Base-by-base conservation (phyloP, 1,140 invertebrate genomes). In the Hydropsyche tenuis region DNA sequence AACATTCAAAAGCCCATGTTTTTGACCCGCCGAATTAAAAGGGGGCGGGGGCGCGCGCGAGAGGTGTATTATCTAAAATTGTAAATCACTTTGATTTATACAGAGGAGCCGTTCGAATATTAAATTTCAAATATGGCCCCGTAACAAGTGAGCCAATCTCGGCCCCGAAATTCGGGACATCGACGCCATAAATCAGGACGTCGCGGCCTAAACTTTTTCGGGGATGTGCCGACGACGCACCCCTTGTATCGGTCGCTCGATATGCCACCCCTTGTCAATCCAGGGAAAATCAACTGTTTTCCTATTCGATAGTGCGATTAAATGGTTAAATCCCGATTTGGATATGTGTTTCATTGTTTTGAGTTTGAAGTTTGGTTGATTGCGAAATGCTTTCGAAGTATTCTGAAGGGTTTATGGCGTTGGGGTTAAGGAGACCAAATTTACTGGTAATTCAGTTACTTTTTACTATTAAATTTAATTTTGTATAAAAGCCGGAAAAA, bases 11-110 rank as follows among this genome's bases (percentile, higher is more conserved):
- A 12, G 12, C 37, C 12, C 12, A 5, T 43, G 5, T 43, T 43
- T 43, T 43, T 43, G n/a, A 25, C 22, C 12, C 9, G 1, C 4
- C 22, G 20, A 60, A 60, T 60, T 25, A 60, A 23, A 27, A 60
- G 56, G 7, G 11, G 20, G 20, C 12, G 23, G 20, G 16, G 9
- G 18, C 7, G 20, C 9, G 16, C 7, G 16, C 3, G 1, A 53
- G 18, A 53, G 12, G 16, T 53, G 20, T 20, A 60, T 60, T 22
- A 60, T 60, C 56, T 23, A 6, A 60, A 20, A 25, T 27, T 22
- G 23, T 27, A 60, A 60, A 60, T 60, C 56, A 60, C 56, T 25
- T 23, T 60, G 56, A 60, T 60, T 60, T 60, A 60, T 60, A 60
- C 56, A 60, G 20, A 37, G 20, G 22, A 60, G 23, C 23, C 56